Evolutionary conservation across 2,113 vertebrate genomes (phyloP), one percentile per base, ranked within the genome.

Genomic region (cat (Felis catus)): DNA sequence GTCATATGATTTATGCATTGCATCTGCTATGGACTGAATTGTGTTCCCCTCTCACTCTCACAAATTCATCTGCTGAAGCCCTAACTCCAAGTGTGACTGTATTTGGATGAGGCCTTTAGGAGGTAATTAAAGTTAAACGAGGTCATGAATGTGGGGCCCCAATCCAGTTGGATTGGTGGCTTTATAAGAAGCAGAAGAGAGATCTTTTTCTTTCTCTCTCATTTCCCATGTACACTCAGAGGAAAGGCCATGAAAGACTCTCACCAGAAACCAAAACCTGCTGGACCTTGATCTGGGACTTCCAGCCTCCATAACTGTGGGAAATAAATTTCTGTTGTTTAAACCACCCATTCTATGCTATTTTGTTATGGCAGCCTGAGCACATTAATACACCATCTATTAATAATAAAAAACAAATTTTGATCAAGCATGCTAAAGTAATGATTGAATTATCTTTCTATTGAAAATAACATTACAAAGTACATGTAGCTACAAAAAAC

Each of bases 371-470:
- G 78, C 5, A 89, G 58, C 70, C 78, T n/a, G 61, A 63, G 51
- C 66, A 95, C 12, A 76, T 63, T 81, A 95, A 74, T 58, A 82
- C 2, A 94, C 18, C 7, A 71, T 48, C 10, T 87, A 87, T 70
- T 53, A 95, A 55, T 84, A 86, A 91, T 87, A 87, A 68, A 66
- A 79, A 74, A 80, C 10, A 94, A 45, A 66, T 55, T 55, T 91
- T 85, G 76, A 88, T 61, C 16, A 81, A 95, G 93, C 12, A 74
- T 18, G 21, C 18, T 80, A 74, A 58, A 21, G 12, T n/a, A 73
- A 94, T 92, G 70, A 92, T 29, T 96, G 31, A 74, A 94, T 81
- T 91, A 74, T 79, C 23, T 82, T 90, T 89, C n/a, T 87, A 48
- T 27, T 83, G 23, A 95, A 94, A 95, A 73, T 85, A 58, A 91